A percentile compares a stretch with the other conserved stretches of the same genome.
Evolutionary conservation across 2,888 invertebrate genomes (phyloP).

Genomic region (Zaprionus lineosus): DNA sequence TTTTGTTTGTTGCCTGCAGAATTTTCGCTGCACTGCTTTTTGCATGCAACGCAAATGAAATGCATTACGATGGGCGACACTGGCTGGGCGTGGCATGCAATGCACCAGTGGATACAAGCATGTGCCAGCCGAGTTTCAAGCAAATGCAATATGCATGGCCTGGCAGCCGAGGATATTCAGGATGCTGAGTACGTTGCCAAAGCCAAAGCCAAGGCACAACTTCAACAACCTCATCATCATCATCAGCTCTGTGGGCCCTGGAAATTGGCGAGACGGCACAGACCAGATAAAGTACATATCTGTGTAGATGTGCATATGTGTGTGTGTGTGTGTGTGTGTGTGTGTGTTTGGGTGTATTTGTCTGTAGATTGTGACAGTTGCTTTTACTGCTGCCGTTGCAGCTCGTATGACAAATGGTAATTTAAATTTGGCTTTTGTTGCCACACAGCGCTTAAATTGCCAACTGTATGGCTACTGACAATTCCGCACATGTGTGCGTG

Average conservation of each 20-base stretch:
- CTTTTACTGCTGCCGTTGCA: slow-evolving; percentile 22
- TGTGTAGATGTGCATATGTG: neutral
- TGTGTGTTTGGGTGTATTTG: slow-evolving; percentile 3
- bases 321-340: slow-evolving; percentile 12
- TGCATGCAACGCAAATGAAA: slow-evolving; percentile 17
- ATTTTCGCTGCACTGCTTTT: slow-evolving; percentile 11
- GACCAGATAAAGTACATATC: neutral
- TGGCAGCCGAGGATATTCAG: slow-evolving; percentile 10
- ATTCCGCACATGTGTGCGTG: slow-evolving; percentile 1
- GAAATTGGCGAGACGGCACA: slow-evolving; percentile 29
- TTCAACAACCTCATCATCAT: slow-evolving; percentile 21
- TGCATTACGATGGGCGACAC: slow-evolving; percentile 18
- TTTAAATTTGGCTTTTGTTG: slow-evolving; percentile 74
- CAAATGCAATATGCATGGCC: slow-evolving; percentile 45
- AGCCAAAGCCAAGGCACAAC: slow-evolving; percentile 29
- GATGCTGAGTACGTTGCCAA: too few species aligned
- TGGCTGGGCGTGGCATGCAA: slow-evolving; percentile 37
- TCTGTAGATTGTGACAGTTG: slow-evolving; percentile 18
- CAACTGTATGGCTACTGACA: slow-evolving; percentile 2
- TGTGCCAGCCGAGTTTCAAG: slow-evolving; percentile 13
- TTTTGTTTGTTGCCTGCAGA: neutral
- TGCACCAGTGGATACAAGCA: slow-evolving; percentile 8
- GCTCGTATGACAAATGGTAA: slow-evolving; percentile 70
- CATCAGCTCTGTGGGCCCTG: slow-evolving; percentile 21
- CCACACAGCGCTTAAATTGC: slow-evolving; percentile 41